Conservation (phyloP, 23 tunicate species). For the Trididemnum clinides region DNA sequence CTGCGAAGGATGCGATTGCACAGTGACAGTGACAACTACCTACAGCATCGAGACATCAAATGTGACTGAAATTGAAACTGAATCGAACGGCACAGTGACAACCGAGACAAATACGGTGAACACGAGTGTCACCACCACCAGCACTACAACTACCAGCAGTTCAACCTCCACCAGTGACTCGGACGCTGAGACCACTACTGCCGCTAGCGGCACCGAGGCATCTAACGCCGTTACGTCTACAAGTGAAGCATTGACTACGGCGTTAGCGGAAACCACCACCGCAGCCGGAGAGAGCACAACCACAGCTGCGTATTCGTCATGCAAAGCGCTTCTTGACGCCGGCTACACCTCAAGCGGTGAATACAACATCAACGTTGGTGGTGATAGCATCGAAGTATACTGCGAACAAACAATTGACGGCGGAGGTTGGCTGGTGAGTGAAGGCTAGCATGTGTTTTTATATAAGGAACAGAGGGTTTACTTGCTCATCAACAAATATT, state of each 20-base stretch:
- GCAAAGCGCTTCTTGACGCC: neutral
- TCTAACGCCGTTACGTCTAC: no score
- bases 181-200: neutral
- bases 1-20: neutral
- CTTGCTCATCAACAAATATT: no score
- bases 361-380: neutral
- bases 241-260: no score
- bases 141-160: neutral
- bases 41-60: neutral
- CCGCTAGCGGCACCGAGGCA: neutral
- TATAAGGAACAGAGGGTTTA: no score
- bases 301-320: neutral
- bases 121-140: neutral
- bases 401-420: neutral
- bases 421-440: slow-evolving; percentile 13
- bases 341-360: neutral
- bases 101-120: neutral
- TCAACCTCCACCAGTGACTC: neutral
- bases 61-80: neutral
- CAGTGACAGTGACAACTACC: neutral
- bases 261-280: neutral
- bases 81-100: neutral
- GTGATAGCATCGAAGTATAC: neutral
- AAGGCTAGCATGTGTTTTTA: no score
- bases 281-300: neutral